phyloP scores from a whole-genome alignment of 2,888 invertebrate genomes.

The Ophonus ardosiacus region DNA sequence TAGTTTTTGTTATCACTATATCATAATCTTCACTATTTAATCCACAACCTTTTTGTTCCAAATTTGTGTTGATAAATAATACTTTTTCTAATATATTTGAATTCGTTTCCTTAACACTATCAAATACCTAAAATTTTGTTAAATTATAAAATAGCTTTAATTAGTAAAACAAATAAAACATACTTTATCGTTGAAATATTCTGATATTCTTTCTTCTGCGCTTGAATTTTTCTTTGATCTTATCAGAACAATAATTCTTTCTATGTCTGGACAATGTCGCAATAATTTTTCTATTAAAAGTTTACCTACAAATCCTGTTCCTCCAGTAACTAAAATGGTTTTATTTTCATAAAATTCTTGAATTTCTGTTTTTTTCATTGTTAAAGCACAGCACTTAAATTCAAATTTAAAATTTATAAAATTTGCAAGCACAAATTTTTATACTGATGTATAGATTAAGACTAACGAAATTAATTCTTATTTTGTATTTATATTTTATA shows the following conservation, averaged over 20 bases:
- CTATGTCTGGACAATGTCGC: constrained; percentile 5
- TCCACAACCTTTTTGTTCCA: not conserved
- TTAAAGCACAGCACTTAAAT: not conserved
- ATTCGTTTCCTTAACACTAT: not conserved
- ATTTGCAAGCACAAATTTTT: no score
- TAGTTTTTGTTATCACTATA: not conserved
- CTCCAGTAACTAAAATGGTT: constrained; percentile 20
- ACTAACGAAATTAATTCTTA: no score
- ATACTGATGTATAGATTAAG: no score
- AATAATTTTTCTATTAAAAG: constrained; percentile 42
- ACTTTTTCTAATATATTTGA: not conserved
- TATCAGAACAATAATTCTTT: not conserved
- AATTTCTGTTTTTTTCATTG: not conserved
- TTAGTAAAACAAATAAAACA: not conserved
- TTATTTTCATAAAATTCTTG: constrained; percentile 26
- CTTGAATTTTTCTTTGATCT: not conserved
- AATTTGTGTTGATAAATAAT: not conserved
- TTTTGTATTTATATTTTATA: no score
- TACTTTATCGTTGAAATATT: constrained; percentile 14
- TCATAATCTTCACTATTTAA: not conserved
- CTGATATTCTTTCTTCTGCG: not conserved
- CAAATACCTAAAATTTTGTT: constrained; percentile 1
- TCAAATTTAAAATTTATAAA: no score
- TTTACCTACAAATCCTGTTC: constrained; percentile 12
- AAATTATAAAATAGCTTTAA: not conserved